phyloP scores from a whole-genome alignment of 92 coral and sea anemone genomes.

The Porites evermanni region DNA sequence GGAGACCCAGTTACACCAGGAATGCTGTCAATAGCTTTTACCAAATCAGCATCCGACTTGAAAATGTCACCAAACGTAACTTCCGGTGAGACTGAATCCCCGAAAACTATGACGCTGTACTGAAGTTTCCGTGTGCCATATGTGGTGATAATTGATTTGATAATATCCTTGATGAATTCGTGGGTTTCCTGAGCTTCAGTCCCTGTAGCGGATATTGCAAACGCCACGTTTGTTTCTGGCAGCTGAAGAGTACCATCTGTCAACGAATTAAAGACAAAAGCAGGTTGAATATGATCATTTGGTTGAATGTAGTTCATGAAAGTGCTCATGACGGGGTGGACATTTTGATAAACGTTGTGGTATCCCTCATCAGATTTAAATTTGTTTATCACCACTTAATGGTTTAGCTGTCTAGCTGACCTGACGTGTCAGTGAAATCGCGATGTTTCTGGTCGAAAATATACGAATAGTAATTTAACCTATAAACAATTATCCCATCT shows the following conservation, averaged over 20 bases:
- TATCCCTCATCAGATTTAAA: too few relatives aligned
- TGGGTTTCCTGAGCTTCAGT: constrained; percentile 63
- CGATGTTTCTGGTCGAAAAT: too few relatives aligned
- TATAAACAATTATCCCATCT: too few relatives aligned
- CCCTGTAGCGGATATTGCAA: constrained; percentile 81
- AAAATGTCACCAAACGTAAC: constrained; percentile 74
- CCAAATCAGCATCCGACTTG: constrained; percentile 59
- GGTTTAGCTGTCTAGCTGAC: too few relatives aligned
- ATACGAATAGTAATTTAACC: too few relatives aligned
- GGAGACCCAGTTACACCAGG: constrained; percentile 67
- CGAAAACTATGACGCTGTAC: constrained; percentile 83
- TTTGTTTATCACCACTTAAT: too few relatives aligned
- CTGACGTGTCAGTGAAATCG: too few relatives aligned
- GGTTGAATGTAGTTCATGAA: too few relatives aligned
- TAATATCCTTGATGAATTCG: constrained; percentile 67
- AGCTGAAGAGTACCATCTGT: constrained; percentile 46
- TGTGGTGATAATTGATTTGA: constrained; percentile 66
- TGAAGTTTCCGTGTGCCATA: constrained; percentile 73
- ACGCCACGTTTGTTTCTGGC: constrained; percentile 77
- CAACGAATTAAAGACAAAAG: background rate
- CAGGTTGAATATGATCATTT: too few relatives aligned
- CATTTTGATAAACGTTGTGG: too few relatives aligned
- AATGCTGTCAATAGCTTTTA: constrained; percentile 56
- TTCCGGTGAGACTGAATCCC: constrained; percentile 61
- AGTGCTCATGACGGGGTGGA: background rate